Evolutionary conservation across 1,140 invertebrate genomes (phyloP), one percentile per base, ranked within the genome.

Genomic region (Neuroterus valhalla): DNA sequence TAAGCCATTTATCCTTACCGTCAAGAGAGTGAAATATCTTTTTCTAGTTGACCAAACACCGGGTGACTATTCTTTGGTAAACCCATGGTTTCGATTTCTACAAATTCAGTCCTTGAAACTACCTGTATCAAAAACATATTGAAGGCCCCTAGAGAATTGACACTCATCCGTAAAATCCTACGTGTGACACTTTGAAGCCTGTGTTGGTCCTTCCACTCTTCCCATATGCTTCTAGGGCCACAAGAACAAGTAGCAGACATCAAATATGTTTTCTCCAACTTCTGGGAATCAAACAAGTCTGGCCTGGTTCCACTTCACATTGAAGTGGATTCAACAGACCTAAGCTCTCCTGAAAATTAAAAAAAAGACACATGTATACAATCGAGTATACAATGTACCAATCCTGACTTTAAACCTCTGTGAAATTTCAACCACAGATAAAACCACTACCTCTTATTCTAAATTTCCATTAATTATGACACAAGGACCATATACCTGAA

Each of bases 81-180:
- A 6, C 15, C n/a, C 5, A 62, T n/a, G 55, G 55, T 62, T 62
- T 62, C 55, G 5, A 62, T 62, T 31, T 62, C 55, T 62, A 62
- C 55, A 62, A 62, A 62, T 62, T 26, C 55, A 62, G 23, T 3
- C 12, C 12, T 38, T 38, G 31, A 38, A 19, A 23, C 55, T 31
- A 62, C 55, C 55, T 62, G 21, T 62, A 62, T 62, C 10, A 38
- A 31, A 62, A 31, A 31, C 1, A 62, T 62, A 38, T 62, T 26
- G 12, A 62, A 62, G 55, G 23, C 26, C 55, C 2, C 31, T 38
- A 62, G 21, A 62, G 31, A 62, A 62, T 10, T 62, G 55, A 62
- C 55, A 38, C 31, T 62, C 55, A 62, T 38, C 55, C 26, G 55
- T 62, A 31, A 62, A 62, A 62, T 62, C 55, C 55, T 31, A 15